These are phyloP conservation scores for Epinephelus malabaricus DNA, from an alignment of 2,797 vertebrate species.

Conservation along the genomic window DNA sequence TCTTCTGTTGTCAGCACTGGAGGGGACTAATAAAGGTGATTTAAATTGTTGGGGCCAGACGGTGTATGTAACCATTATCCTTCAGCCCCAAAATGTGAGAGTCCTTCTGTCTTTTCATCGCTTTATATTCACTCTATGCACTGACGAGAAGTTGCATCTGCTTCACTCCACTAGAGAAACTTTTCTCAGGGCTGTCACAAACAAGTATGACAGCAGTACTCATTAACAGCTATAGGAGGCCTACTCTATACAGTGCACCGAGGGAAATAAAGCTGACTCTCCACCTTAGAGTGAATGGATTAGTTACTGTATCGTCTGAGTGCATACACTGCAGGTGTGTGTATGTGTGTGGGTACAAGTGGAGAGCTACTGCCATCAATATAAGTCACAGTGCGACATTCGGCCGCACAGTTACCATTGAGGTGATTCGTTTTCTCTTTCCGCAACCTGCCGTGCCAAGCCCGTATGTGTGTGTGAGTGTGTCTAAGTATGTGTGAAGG, in stretches of 20 bases:
- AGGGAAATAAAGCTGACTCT: conserved; percentile 23
- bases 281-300: conserved; percentile 27
- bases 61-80: conserved; percentile 52
- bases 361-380: not conserved
- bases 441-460: conserved; percentile 25
- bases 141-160: conserved; percentile 30
- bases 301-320: conserved; percentile 7
- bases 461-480: conserved; percentile 1
- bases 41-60: conserved; percentile 55
- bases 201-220: conserved; percentile 35
- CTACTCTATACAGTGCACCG: not conserved
- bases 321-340: not conserved
- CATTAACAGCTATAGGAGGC: not conserved
- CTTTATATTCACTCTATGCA: not conserved
- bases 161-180: conserved; percentile 5
- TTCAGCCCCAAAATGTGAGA: conserved; percentile 33
- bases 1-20: conserved; percentile 71
- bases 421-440: conserved; percentile 20
- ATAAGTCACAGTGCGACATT: conserved; percentile 8
- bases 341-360: not conserved
- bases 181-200: conserved; percentile 40
- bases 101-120: conserved; percentile 22
- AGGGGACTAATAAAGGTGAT: conserved; percentile 54
- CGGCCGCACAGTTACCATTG: not conserved
- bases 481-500: conserved; percentile 27